Conservation (phyloP, 2,797 vertebrate species). For the Agapornis canus region DNA sequence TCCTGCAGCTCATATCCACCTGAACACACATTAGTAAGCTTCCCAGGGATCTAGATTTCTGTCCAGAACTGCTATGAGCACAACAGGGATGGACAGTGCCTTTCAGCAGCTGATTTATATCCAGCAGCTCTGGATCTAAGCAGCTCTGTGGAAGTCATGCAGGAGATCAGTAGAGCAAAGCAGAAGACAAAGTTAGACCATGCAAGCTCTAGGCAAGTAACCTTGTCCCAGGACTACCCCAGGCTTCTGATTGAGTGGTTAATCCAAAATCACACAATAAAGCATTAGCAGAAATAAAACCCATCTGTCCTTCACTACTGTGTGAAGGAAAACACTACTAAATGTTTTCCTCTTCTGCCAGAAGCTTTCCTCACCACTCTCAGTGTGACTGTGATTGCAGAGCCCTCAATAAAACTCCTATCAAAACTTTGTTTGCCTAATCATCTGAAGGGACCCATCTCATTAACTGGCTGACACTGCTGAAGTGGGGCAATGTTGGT, state of each 20-base stretch:
- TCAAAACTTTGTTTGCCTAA: slow-evolving; percentile 68
- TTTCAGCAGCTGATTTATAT: neutral
- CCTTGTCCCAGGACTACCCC: neutral
- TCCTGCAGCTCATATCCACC: neutral
- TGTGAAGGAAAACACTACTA: neutral
- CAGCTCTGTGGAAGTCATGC: neutral
- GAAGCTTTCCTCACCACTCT: neutral
- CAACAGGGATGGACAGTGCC: neutral
- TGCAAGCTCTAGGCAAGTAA: neutral
- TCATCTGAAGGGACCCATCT: slow-evolving; percentile 48
- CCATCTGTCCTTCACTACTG: neutral
- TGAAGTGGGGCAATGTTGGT: slow-evolving; percentile 63
- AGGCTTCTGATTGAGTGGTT: neutral
- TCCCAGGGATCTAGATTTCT: neutral
- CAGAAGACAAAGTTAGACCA: neutral
- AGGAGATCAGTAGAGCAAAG: neutral
- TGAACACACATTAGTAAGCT: neutral
- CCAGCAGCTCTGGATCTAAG: neutral
- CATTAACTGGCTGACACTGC: slow-evolving; percentile 60
- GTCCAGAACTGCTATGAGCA: neutral
- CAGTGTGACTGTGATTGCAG: neutral
- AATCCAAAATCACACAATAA: neutral
- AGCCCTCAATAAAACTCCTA: slow-evolving; percentile 44
- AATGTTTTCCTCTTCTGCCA: neutral
- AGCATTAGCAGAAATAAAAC: slow-evolving; percentile 4